These are phyloP conservation scores for Pheosia gnoma DNA, from an alignment of 2,888 invertebrate genomes.

Conservation along the genomic window DNA sequence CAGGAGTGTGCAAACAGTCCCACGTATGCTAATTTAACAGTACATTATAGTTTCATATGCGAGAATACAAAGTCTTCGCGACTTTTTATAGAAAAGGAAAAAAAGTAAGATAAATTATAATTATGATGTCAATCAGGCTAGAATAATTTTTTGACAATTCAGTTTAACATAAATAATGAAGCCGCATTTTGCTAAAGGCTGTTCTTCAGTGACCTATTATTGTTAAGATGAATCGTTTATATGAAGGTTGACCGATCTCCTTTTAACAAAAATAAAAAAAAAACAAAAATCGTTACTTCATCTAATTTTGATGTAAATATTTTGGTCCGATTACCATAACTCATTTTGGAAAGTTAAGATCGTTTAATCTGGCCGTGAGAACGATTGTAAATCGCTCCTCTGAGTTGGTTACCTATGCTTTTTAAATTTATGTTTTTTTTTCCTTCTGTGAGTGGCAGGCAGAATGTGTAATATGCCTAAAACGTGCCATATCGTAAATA, in stretches of 20 bases:
- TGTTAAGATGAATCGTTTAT: not conserved
- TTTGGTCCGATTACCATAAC: slow-evolving; percentile 19
- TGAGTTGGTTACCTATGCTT: not conserved
- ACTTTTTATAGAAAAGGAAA: not conserved
- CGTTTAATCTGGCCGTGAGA: slow-evolving; percentile 23
- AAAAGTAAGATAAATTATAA: not conserved
- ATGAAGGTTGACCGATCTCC: not conserved
- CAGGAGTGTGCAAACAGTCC: not conserved
- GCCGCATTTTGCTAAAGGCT: not conserved
- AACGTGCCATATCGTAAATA: slow-evolving; percentile 21
- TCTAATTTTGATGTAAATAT: not conserved
- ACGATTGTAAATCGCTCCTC: slow-evolving; percentile 10
- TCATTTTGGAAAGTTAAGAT: slow-evolving; percentile 30
- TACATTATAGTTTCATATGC: not conserved
- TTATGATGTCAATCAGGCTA: not conserved
- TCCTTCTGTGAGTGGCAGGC: slow-evolving; percentile 17
- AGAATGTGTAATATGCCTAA: slow-evolving; percentile 13
- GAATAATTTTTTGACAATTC: too few relatives aligned
- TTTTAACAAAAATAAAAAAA: not conserved
- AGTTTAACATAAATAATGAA: too few relatives aligned
- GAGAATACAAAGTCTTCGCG: not conserved
- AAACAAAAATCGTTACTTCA: not conserved
- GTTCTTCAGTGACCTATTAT: not conserved
- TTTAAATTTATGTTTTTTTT: slow-evolving; percentile 13
- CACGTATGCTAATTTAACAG: not conserved